A percentile compares a stretch with the other conserved stretches of the same genome.
These are phyloP conservation scores for Hemibagrus wyckioides DNA, from an alignment of 2,113 vertebrate genomes.

Conservation along the genomic window DNA sequence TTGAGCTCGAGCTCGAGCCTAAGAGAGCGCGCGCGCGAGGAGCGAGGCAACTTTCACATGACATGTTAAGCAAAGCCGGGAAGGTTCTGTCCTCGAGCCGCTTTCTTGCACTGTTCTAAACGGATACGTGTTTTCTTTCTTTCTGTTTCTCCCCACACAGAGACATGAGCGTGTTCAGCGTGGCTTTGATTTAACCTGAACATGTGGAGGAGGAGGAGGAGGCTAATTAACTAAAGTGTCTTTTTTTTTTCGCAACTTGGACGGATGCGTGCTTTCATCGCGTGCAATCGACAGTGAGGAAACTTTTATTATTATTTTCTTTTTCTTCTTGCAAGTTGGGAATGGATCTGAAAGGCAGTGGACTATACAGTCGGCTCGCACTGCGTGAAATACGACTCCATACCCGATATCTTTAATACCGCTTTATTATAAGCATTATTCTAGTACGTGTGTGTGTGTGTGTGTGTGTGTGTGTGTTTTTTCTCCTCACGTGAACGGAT, in stretches of 20 bases:
- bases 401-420: conserved; percentile 22
- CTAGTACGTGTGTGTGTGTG: too few species aligned
- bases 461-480: too few species aligned
- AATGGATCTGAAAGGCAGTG: conserved; percentile 55
- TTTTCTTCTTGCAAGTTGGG: not conserved
- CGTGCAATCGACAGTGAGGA: conserved; percentile 15
- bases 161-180: not conserved
- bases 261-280: not conserved
- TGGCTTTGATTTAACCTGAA: not conserved
- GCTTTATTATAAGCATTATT: not conserved
- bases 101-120: not conserved
- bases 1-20: not conserved
- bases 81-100: not conserved
- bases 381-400: conserved; percentile 28
- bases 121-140: not conserved
- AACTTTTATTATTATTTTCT: conserved; percentile 42
- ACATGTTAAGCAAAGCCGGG: not conserved
- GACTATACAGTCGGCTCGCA: conserved; percentile 11
- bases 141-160: not conserved
- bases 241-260: not conserved
- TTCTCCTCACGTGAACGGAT: conserved; percentile 38
- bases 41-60: conserved; percentile 37
- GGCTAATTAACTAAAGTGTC: not conserved
- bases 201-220: not conserved
- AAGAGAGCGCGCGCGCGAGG: not conserved